Percentiles rank a stretch among this genome's conserved stretches.
Evolutionary conservation across 2,113 vertebrate species (phyloP).

Genomic region (Laticauda laticaudata): DNA sequence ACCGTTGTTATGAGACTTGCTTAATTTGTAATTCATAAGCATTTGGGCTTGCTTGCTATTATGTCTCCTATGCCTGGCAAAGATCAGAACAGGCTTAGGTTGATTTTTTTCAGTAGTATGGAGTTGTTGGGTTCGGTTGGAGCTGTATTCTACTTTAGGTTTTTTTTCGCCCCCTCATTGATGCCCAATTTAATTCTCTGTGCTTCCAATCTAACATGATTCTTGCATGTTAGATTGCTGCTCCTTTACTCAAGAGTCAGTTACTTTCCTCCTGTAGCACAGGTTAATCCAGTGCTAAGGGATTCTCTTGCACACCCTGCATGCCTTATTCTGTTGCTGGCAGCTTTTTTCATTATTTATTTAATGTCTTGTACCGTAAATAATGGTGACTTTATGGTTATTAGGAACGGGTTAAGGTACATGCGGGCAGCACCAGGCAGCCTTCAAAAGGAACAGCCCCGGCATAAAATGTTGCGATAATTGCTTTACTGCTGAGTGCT

Average conservation of each 20-base stretch:
- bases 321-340: constrained; percentile 67
- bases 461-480: constrained; percentile 98
- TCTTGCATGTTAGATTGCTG: not conserved
- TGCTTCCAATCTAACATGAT: not conserved
- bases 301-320: constrained; percentile 68
- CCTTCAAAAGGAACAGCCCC: constrained; percentile 91
- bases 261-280: constrained; percentile 38
- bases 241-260: constrained; percentile 22
- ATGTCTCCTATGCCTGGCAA: not conserved
- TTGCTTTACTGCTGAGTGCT: constrained; percentile 99
- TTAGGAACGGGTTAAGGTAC: constrained; percentile 96
- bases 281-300: constrained; percentile 63
- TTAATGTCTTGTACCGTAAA: constrained; percentile 99
- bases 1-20: not conserved
- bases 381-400: constrained; percentile 99
- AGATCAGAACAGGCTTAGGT: not conserved
- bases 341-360: constrained; percentile 83
- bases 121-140: not conserved
- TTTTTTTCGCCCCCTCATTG: constrained; percentile 18
- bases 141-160: not conserved
- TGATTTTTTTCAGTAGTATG: not conserved
- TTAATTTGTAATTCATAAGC: not conserved
- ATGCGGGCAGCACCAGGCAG: constrained; percentile 82
- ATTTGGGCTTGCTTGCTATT: not conserved
- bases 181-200: constrained; percentile 26